Conservation (phyloP, 2,113 vertebrate species). For the Tautogolabrus adspersus region DNA sequence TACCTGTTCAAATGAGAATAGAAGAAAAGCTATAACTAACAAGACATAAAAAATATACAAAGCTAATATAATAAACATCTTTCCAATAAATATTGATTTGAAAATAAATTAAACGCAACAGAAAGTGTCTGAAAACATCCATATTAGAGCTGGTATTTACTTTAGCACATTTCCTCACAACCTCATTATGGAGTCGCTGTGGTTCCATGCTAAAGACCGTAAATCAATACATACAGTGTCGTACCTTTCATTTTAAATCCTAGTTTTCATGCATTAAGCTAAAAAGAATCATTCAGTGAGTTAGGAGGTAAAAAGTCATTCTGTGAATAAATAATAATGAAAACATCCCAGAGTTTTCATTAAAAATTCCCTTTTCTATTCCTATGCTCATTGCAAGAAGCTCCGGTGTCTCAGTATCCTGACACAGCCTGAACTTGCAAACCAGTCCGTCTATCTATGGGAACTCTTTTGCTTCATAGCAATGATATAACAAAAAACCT, state of each 20-base stretch:
- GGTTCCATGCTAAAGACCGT: conserved; percentile 61
- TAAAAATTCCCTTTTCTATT: conserved; percentile 1
- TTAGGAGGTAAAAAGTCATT: conserved; percentile 58
- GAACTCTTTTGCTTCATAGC: conserved; percentile 8
- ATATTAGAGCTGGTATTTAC: conserved; percentile 27
- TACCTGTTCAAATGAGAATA: conserved; percentile 29
- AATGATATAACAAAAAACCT: conserved; percentile 26
- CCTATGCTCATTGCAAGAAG: conserved; percentile 6
- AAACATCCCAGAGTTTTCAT: conserved; percentile 35
- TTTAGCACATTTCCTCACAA: conserved; percentile 23
- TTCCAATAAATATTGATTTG: conserved; percentile 62
- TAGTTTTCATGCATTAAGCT: conserved; percentile 75
- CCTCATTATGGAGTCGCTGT: neutral
- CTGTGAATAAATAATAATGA: conserved; percentile 46
- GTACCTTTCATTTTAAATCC: conserved; percentile 51
- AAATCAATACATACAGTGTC: conserved; percentile 51
- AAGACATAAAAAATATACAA: conserved; percentile 21
- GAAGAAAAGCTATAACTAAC: neutral
- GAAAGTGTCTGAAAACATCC: conserved; percentile 42
- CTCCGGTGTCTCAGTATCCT: conserved; percentile 17
- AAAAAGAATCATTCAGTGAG: conserved; percentile 55
- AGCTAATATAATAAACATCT: conserved; percentile 34
- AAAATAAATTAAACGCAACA: conserved; percentile 58
- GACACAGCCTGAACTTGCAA: neutral
- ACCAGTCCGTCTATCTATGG: neutral